phyloP scores from a whole-genome alignment of 2,113 vertebrate species.

The Paramisgurnus dabryanus region DNA sequence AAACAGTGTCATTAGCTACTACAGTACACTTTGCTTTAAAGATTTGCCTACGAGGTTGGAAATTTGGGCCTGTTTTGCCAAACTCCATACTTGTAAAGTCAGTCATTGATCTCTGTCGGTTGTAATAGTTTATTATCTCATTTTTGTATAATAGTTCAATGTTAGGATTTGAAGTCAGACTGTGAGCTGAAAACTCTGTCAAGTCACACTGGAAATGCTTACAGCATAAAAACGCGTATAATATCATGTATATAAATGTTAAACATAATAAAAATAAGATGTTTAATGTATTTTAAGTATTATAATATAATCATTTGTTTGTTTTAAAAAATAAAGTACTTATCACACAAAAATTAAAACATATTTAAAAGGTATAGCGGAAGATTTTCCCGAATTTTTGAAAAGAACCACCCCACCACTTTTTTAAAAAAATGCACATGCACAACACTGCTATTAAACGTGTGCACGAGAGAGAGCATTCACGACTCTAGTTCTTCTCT shows the following conservation, averaged over 20 bases:
- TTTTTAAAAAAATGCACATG: too few species aligned
- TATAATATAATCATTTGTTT: too few species aligned
- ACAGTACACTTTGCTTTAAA: constrained; percentile 40
- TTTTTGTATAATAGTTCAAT: constrained; percentile 27
- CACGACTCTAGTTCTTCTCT: too few species aligned
- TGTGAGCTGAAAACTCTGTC: constrained; percentile 38
- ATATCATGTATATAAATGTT: constrained; percentile 18
- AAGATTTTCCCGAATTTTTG: too few species aligned
- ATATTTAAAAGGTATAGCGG: too few species aligned
- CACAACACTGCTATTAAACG: too few species aligned
- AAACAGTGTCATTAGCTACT: constrained; percentile 42
- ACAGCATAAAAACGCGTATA: constrained; percentile 29
- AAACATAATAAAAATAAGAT: too few species aligned
- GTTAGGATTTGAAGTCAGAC: constrained; percentile 42
- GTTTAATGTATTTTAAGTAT: too few species aligned
- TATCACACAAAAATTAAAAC: too few species aligned
- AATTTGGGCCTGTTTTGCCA: constrained; percentile 36
- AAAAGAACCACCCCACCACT: too few species aligned
- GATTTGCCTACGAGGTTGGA: constrained; percentile 23
- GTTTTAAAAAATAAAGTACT: too few species aligned
- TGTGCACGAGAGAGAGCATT: too few species aligned
- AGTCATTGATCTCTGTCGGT: constrained; percentile 43
- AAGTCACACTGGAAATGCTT: constrained; percentile 43
- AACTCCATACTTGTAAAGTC: constrained; percentile 41
- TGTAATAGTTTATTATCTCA: background rate